Percentiles rank a stretch among this genome's conserved stretches.
These are phyloP conservation scores for Formicarius rufipectus DNA, from an alignment of 2,113 vertebrate species.

Conservation along the genomic window DNA sequence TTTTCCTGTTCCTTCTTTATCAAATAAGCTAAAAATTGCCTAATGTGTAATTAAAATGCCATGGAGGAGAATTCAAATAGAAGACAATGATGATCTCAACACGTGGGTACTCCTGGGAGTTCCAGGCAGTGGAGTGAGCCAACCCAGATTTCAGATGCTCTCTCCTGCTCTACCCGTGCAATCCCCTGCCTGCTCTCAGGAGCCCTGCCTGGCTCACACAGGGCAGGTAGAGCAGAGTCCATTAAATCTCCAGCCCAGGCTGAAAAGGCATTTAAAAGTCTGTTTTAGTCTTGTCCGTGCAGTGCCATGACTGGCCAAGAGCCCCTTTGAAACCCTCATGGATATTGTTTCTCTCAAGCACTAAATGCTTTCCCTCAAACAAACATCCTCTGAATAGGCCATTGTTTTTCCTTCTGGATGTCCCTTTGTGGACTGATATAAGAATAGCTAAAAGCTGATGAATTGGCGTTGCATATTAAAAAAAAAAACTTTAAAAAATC, in stretches of 20 bases:
- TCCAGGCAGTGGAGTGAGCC: not conserved
- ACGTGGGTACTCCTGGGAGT: not conserved
- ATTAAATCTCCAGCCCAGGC: not conserved
- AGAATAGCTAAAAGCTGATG: constrained; percentile 44
- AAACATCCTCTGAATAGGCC: constrained; percentile 46
- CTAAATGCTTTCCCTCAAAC: constrained; percentile 27
- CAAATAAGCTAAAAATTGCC: not conserved
- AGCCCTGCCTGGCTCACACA: not conserved
- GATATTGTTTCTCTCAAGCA: constrained; percentile 27
- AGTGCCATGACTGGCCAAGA: not conserved
- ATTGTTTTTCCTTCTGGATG: constrained; percentile 53
- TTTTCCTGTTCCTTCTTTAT: not conserved
- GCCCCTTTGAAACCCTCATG: not conserved
- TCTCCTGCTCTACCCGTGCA: not conserved
- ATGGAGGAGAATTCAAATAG: not conserved
- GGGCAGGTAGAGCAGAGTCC: not conserved
- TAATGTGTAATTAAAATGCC: not conserved
- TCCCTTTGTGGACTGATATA: constrained; percentile 19
- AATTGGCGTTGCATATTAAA: not conserved
- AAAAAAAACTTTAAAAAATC: not conserved
- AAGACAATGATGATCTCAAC: not conserved
- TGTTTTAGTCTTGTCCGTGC: not conserved
- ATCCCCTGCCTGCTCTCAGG: not conserved
- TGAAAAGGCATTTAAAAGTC: not conserved
- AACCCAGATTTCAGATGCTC: not conserved